A percentile compares a stretch with the other conserved stretches of the same genome.
These are phyloP conservation scores for Pollicipes pollicipes DNA, from an alignment of 1,140 invertebrate genomes.

Conservation along the genomic window DNA sequence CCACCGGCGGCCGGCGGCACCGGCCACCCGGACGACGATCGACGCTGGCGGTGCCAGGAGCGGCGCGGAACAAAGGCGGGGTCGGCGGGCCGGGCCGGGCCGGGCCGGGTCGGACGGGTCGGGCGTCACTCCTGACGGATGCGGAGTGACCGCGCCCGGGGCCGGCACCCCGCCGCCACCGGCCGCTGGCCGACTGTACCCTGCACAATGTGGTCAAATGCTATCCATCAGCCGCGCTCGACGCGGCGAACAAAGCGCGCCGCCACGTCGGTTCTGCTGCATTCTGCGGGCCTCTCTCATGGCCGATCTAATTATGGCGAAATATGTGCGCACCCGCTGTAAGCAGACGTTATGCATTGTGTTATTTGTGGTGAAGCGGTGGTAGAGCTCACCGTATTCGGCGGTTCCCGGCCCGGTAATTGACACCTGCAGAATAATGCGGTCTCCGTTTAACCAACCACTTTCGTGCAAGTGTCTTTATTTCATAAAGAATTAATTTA, in stretches of 20 bases:
- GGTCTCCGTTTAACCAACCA: not conserved
- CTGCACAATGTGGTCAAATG: not conserved
- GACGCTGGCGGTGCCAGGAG: no score
- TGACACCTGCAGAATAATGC: not conserved
- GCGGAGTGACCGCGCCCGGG: no score
- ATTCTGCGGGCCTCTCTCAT: no score
- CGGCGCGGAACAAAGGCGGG: not conserved
- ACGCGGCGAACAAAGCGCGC: not conserved
- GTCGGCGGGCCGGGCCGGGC: not conserved
- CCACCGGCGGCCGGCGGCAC: no score
- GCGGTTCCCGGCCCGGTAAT: not conserved
- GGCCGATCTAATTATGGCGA: no score
- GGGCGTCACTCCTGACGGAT: not conserved
- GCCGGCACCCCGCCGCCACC: no score
- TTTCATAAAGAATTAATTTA: no score
- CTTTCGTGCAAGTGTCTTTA: not conserved
- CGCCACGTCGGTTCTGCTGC: no score
- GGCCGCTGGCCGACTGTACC: no score
- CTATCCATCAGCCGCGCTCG: not conserved
- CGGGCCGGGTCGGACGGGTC: not conserved
- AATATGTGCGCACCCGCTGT: no score
- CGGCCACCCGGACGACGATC: not conserved
- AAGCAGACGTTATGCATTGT: not conserved
- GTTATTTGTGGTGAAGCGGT: no score
- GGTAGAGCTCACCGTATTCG: no score